Conservation (phyloP, 2,888 invertebrate genomes). For the Anorthoa munda region DNA sequence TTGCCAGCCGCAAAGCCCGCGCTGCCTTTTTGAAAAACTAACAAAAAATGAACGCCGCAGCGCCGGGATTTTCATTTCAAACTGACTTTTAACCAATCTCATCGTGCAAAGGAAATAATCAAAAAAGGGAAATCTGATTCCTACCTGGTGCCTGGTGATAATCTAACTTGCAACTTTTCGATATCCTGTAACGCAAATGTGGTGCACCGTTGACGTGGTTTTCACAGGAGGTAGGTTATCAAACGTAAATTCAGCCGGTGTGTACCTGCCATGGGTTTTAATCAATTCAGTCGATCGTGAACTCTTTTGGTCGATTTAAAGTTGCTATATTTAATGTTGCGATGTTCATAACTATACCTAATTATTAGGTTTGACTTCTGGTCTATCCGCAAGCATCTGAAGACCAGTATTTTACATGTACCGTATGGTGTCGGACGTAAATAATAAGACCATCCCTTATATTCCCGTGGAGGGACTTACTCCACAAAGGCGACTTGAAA, state of each 20-base stretch:
- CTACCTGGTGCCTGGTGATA: neutral
- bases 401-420: too few relatives aligned
- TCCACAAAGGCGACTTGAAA: too few relatives aligned
- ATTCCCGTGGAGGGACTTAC: too few relatives aligned
- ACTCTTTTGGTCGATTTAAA: neutral
- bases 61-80: constrained; percentile 12
- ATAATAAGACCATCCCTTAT: too few relatives aligned
- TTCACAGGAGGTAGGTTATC: neutral
- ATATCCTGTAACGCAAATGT: neutral
- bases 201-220: neutral
- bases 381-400: too few relatives aligned
- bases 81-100: constrained; percentile 7
- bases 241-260: neutral
- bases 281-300: neutral
- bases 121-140: neutral
- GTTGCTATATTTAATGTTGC: too few relatives aligned
- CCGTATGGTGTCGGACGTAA: too few relatives aligned
- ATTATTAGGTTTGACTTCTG: too few relatives aligned
- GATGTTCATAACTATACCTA: too few relatives aligned
- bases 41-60: constrained; percentile 9
- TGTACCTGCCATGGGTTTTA: neutral
- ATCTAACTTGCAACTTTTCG: neutral
- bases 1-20: neutral
- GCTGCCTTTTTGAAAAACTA: neutral
- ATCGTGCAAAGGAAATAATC: neutral